Conservation (phyloP, 2,113 vertebrate genomes). For the Apodemus sylvaticus region DNA sequence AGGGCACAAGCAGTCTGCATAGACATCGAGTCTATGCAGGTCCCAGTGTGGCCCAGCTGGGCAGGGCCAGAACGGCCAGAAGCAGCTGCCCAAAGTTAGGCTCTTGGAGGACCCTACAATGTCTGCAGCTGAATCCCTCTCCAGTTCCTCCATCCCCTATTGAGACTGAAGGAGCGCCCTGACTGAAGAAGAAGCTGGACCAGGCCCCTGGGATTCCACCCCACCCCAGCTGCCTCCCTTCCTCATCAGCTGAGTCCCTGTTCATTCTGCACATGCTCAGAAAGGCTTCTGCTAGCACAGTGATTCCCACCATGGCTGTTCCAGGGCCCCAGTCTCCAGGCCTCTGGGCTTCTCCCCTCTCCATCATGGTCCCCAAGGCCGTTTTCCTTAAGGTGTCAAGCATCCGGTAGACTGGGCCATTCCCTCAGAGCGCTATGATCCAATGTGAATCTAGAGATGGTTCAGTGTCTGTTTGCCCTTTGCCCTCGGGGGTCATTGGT, state of each 20-base stretch:
- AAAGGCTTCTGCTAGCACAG: neutral
- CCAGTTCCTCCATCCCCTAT: neutral
- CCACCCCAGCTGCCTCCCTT: accelerated
- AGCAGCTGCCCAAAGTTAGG: neutral
- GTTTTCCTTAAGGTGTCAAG: neutral
- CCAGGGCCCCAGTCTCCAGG: neutral
- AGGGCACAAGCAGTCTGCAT: neutral
- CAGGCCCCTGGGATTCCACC: neutral
- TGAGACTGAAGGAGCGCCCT: neutral
- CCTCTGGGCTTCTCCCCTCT: neutral
- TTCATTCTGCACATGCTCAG: too few species aligned
- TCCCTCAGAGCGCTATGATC: neutral
- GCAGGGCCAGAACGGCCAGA: accelerated
- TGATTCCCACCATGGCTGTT: neutral
- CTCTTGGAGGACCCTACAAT: accelerated
- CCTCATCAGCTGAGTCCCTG: neutral
- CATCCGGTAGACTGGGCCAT: neutral
- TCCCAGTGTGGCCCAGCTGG: accelerated
- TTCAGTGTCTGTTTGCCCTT: neutral
- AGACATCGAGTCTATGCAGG: accelerated
- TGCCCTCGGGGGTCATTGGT: neutral
- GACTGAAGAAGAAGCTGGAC: neutral
- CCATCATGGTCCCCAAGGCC: neutral
- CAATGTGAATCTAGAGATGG: neutral
- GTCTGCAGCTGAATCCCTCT: too few species aligned